Percentiles rank a stretch among this genome's conserved stretches.
Conservation (phyloP, 2,888 invertebrate species). For the Eupeodes latifasciatus region DNA sequence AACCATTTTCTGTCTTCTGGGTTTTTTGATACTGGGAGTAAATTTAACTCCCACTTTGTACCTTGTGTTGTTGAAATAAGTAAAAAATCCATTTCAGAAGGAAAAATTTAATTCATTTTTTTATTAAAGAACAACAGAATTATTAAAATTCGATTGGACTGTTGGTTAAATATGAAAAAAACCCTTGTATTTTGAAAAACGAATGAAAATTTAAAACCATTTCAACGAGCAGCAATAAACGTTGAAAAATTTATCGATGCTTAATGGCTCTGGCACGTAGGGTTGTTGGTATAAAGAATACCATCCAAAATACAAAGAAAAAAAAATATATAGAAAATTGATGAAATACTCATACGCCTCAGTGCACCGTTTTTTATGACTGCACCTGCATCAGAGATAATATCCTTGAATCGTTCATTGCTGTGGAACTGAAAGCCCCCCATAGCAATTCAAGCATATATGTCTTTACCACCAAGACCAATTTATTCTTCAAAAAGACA, state of each 20-base stretch:
- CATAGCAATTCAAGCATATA: conserved; percentile 33
- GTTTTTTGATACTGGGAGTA: no score
- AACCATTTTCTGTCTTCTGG: no score
- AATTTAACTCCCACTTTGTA: no score
- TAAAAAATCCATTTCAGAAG: no score
- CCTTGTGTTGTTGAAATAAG: no score
- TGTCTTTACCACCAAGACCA: conserved; percentile 39
- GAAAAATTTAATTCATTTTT: no score
- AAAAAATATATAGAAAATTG: conserved; percentile 13
- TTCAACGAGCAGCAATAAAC: conserved; percentile 37
- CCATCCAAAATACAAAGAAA: neutral
- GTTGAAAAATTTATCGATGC: conserved; percentile 50
- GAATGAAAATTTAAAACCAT: conserved; percentile 5
- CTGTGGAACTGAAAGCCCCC: conserved; percentile 9
- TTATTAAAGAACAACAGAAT: neutral
- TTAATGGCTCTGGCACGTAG: conserved; percentile 32
- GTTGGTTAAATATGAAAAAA: no score
- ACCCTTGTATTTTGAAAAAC: neutral
- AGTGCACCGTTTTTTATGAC: conserved; percentile 51
- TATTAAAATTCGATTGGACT: neutral
- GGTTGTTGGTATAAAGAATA: conserved; percentile 1
- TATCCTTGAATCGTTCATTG: conserved; percentile 36
- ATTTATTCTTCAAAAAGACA: conserved; percentile 27
- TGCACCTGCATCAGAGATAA: conserved; percentile 43
- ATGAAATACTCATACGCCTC: conserved; percentile 40